These are phyloP conservation scores for Acronicta leporina DNA, from an alignment of 2,888 invertebrate species.

Conservation along the genomic window DNA sequence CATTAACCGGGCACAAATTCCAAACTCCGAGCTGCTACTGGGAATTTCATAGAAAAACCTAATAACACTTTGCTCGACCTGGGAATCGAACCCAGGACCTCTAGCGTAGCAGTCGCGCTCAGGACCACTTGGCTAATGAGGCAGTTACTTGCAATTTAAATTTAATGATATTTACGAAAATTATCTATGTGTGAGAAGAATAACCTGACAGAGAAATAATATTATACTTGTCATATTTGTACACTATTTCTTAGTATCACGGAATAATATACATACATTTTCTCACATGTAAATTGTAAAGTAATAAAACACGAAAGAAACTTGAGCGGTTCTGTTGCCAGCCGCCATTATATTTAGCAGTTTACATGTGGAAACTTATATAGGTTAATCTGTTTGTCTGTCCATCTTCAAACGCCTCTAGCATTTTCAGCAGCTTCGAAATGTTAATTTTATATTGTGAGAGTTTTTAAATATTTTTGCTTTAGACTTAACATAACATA, in stretches of 20 bases:
- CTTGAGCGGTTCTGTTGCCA: slow-evolving; percentile 30
- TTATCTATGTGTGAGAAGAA: background rate
- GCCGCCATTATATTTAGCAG: slow-evolving; percentile 52
- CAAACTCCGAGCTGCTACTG: no score
- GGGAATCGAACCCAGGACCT: no score
- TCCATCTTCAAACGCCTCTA: slow-evolving; percentile 53
- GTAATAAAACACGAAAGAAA: slow-evolving; percentile 26
- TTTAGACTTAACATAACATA: background rate
- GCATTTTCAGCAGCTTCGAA: slow-evolving; percentile 33
- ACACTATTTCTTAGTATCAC: no score
- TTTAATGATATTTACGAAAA: no score
- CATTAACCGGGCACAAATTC: no score
- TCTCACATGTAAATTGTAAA: background rate
- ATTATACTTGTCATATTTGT: background rate
- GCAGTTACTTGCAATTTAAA: no score
- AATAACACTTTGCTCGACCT: no score
- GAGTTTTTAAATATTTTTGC: background rate
- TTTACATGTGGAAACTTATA: slow-evolving; percentile 51
- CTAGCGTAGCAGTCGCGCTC: no score
- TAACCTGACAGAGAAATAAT: background rate
- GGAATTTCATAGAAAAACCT: no score
- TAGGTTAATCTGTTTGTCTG: slow-evolving; percentile 68
- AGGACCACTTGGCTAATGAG: no score
- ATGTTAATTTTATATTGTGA: slow-evolving; percentile 15
- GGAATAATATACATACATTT: background rate